Evolutionary conservation across 1,140 invertebrate genomes (phyloP).

Genomic region (Nasonia giraulti): DNA sequence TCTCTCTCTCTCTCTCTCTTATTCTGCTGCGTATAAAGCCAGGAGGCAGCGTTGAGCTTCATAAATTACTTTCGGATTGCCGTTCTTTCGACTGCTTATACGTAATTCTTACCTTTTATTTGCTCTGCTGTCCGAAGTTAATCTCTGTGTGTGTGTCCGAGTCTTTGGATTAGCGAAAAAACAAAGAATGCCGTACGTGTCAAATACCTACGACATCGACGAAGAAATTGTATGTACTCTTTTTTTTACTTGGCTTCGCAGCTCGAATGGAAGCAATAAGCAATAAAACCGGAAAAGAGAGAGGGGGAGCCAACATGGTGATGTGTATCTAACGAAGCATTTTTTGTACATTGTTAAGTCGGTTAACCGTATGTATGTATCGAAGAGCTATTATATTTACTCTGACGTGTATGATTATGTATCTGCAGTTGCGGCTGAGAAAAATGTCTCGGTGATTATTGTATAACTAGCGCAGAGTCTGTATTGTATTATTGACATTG

Average conservation of each 20-base stretch:
- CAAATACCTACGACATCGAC: not conserved
- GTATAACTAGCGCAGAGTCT: conserved; percentile 70
- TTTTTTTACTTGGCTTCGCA: conserved; percentile 42
- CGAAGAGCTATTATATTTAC: conserved; percentile 3
- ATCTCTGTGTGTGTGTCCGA: not conserved
- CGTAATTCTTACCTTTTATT: not conserved
- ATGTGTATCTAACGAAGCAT: conserved; percentile 3
- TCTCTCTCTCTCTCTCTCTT: too few species aligned
- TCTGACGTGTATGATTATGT: not conserved
- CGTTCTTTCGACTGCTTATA: conserved; percentile 10
- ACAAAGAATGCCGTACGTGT: not conserved
- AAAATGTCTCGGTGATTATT: conserved; percentile 63
- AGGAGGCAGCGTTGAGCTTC: conserved; percentile 5
- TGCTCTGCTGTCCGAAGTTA: not conserved
- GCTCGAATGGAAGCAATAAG: conserved; percentile 67
- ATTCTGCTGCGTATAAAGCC: not conserved
- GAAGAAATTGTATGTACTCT: not conserved
- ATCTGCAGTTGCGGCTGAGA: not conserved
- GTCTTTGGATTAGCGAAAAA: not conserved
- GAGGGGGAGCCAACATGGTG: not conserved
- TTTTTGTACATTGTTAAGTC: conserved; percentile 38
- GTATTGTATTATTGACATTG: conserved; percentile 66
- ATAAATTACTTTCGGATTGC: conserved; percentile 37
- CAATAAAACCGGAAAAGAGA: conserved; percentile 62
- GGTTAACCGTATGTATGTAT: conserved; percentile 31